Conservation (phyloP, 2,113 vertebrate genomes). For the Synchiropus splendidus region DNA sequence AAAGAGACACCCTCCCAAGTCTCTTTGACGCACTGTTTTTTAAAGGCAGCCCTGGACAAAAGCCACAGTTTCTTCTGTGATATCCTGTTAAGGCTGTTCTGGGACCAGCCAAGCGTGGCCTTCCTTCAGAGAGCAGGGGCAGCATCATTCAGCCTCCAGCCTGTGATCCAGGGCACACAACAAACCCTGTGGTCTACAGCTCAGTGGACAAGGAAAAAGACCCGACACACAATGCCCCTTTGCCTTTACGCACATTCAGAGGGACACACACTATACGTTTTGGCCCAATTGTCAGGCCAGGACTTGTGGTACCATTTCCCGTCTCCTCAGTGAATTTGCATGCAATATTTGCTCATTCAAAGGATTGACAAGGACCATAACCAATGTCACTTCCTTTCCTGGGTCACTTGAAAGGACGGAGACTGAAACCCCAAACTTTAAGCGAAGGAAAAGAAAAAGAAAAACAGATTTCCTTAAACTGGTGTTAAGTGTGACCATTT, state of each 20-base stretch:
- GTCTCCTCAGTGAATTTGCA: no score
- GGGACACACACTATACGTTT: not conserved
- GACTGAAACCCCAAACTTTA: no score
- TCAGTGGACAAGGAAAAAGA: constrained; percentile 71
- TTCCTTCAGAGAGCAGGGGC: constrained; percentile 66
- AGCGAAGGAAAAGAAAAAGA: no score
- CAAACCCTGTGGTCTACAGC: constrained; percentile 72
- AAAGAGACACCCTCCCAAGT: constrained; percentile 59
- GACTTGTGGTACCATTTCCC: no score
- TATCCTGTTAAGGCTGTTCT: constrained; percentile 74
- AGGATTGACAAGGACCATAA: no score
- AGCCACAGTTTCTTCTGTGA: constrained; percentile 72
- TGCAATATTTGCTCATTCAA: no score
- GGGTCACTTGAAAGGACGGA: no score
- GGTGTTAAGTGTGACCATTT: no score
- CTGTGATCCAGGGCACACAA: constrained; percentile 71
- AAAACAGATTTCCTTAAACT: no score
- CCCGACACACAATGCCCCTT: constrained; percentile 60
- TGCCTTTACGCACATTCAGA: constrained; percentile 39
- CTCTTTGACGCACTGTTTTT: constrained; percentile 60
- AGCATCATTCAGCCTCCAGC: constrained; percentile 74
- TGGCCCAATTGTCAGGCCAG: no score
- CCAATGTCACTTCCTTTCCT: no score
- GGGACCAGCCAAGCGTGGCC: constrained; percentile 64
- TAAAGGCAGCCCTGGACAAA: constrained; percentile 60